Percentiles rank a stretch among this genome's conserved stretches.
Conservation (phyloP, 2,888 invertebrate species). For the Tenthredo mesomela region DNA sequence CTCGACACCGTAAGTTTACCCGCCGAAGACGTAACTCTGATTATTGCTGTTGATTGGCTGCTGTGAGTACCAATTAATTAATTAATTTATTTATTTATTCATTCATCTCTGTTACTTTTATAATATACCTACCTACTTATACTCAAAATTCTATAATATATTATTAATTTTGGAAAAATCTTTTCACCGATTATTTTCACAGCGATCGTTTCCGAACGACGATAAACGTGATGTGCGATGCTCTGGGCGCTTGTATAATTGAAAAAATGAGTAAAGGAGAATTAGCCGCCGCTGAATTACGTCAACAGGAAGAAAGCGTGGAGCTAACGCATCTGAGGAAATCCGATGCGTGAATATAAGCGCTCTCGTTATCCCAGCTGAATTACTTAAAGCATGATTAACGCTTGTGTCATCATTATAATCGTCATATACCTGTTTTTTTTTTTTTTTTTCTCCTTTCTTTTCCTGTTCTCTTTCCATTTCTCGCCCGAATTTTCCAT, state of each 20-base stretch:
- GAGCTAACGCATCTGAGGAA: conserved; percentile 69
- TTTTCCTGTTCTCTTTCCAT: not conserved
- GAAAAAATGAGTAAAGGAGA: conserved; percentile 90
- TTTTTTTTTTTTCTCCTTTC: not conserved
- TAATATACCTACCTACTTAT: not conserved
- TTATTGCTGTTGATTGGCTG: conserved; percentile 95
- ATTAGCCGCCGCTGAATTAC: conserved; percentile 74
- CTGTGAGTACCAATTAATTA: conserved; percentile 83
- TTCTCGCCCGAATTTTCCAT: not conserved
- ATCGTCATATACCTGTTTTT: not conserved
- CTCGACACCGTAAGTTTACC: conserved; percentile 94
- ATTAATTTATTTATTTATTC: conserved; percentile 41
- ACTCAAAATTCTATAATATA: not conserved
- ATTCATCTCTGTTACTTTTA: not conserved
- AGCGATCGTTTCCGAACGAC: conserved; percentile 94
- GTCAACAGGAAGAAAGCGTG: conserved; percentile 65
- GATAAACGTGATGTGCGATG: conserved; percentile 97
- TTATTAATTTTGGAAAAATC: not conserved
- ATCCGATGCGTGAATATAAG: conserved; percentile 60
- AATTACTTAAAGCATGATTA: not conserved
- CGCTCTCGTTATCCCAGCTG: not conserved
- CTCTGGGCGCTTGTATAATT: conserved; percentile 95
- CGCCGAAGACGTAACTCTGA: conserved; percentile 92
- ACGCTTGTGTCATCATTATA: conserved; percentile 9
- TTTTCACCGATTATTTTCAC: conserved; percentile 69